These are phyloP conservation scores for Petroica traversi DNA, from an alignment of 2,113 vertebrate genomes.

Conservation along the genomic window DNA sequence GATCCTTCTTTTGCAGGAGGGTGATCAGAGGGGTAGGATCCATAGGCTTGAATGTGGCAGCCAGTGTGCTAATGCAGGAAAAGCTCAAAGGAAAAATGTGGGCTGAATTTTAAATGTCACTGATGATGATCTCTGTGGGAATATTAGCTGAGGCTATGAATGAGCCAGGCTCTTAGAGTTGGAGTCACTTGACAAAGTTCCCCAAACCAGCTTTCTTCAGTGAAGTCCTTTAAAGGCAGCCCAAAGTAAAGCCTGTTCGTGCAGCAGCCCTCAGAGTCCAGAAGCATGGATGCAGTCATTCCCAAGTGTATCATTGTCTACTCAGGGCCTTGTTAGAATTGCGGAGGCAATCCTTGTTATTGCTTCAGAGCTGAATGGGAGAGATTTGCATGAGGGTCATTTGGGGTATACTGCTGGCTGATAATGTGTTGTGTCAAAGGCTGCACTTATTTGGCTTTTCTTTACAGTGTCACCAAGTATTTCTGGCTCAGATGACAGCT, in stretches of 20 bases:
- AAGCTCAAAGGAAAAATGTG: neutral
- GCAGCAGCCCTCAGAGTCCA: neutral
- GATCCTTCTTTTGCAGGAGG: neutral
- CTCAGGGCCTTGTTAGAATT: neutral
- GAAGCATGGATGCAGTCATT: neutral
- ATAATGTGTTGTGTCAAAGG: neutral
- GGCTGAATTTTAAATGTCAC: neutral
- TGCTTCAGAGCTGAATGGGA: neutral
- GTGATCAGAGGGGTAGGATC: neutral
- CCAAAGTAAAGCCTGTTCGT: neutral
- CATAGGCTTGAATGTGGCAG: neutral
- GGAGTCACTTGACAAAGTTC: neutral
- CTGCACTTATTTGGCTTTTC: neutral
- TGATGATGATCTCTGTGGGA: neutral
- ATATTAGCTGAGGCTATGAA: neutral
- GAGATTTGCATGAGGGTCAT: neutral
- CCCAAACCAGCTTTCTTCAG: neutral
- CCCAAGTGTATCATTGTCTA: neutral
- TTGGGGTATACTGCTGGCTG: neutral
- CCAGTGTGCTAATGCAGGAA: neutral
- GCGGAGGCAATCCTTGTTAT: neutral
- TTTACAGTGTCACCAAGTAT: constrained; percentile 86
- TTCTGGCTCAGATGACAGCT: constrained; percentile 79
- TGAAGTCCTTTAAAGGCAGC: neutral
- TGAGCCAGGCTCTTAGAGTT: neutral